A percentile compares a stretch with the other conserved stretches of the same genome.
Evolutionary conservation across 2,113 vertebrate genomes (phyloP).

Genomic region (Tinamus guttatus): DNA sequence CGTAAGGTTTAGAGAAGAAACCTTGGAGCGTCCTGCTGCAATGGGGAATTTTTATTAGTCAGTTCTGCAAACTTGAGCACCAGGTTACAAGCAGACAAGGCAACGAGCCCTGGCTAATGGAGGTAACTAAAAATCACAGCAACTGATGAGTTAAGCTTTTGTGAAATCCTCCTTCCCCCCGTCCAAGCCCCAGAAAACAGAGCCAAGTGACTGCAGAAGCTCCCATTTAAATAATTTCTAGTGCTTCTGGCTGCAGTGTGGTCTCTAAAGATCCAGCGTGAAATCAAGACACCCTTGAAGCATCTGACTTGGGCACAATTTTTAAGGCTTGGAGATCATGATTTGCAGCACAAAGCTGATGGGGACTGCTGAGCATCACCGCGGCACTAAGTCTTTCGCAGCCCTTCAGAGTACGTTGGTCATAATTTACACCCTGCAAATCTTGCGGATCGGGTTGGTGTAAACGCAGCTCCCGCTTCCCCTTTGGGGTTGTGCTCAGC

Average conservation of each 20-base stretch:
- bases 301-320: neutral
- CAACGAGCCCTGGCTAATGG: neutral
- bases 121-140: neutral
- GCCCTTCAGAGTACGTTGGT: neutral
- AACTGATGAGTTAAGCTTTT: neutral
- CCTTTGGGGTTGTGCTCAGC: accelerated
- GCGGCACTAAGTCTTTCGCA: neutral
- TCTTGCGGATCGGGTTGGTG: neutral
- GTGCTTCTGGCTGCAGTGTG: neutral
- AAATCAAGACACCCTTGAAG: neutral
- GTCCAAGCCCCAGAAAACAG: neutral
- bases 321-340: neutral
- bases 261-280: neutral
- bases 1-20: neutral
- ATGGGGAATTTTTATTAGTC: neutral
- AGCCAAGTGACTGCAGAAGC: accelerated
- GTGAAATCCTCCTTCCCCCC: neutral
- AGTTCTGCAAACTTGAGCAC: neutral
- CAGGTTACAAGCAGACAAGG: accelerated
- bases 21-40: neutral
- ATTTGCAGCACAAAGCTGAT: accelerated
- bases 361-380: neutral
- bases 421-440: accelerated
- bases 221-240: neutral
- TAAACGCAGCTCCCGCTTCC: neutral